Evolutionary conservation across 2,888 invertebrate species (phyloP).

Genomic region (Allophyes oxyacanthae): DNA sequence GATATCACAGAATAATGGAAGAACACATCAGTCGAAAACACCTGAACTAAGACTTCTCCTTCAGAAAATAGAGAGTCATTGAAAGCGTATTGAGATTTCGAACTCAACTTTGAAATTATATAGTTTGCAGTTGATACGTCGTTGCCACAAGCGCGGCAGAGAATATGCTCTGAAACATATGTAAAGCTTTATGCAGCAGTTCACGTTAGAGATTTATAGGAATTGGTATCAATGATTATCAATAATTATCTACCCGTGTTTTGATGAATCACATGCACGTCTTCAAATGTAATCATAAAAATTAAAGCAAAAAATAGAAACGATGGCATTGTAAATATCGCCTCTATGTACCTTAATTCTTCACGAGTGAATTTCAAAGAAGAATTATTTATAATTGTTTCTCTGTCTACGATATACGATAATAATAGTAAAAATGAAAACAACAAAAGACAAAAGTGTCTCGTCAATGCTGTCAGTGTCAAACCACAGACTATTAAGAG

Average conservation of each 20-base stretch:
- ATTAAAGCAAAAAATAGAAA: constrained; percentile 20
- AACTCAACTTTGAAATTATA: constrained; percentile 65
- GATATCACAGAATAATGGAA: constrained; percentile 71
- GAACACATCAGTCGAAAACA: constrained; percentile 65
- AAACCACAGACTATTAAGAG: too few relatives aligned
- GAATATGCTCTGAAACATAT: constrained; percentile 67
- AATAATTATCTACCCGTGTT: constrained; percentile 33
- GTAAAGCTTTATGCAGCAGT: background rate
- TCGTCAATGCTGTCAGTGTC: too few relatives aligned
- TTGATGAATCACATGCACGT: constrained; percentile 25
- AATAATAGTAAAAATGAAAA: too few relatives aligned
- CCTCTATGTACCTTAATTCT: constrained; percentile 26
- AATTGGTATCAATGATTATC: constrained; percentile 27
- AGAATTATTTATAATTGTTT: too few relatives aligned
- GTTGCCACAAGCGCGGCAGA: constrained; percentile 75
- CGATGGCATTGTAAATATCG: constrained; percentile 6
- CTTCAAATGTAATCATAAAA: constrained; percentile 22
- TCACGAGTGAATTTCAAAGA: constrained; percentile 1
- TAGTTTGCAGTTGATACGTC: constrained; percentile 62
- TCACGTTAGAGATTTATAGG: background rate
- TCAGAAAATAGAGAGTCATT: constrained; percentile 70
- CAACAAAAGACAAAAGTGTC: too few relatives aligned
- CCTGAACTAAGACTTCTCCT: constrained; percentile 69
- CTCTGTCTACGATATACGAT: too few relatives aligned
- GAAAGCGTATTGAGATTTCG: constrained; percentile 63